Evolutionary conservation across 2,797 vertebrate genomes (phyloP), one percentile per base, ranked within the genome.

Genomic region (Syngnathus rostellatus): DNA sequence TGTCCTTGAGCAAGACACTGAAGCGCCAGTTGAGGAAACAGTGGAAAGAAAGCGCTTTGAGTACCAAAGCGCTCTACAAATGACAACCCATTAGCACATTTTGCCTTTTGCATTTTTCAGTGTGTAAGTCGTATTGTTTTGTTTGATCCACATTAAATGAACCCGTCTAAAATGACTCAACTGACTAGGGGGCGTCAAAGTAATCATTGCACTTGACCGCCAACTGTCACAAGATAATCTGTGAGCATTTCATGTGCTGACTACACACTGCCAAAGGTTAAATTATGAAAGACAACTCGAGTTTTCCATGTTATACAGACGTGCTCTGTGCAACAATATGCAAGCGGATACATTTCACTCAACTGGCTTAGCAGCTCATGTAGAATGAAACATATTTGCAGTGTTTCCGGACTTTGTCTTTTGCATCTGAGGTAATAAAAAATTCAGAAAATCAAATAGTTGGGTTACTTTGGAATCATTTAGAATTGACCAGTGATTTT

Each of bases 31-130:
- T 31, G 31, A 31, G 31, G 31, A 31, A 31, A 3, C 31, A 31
- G 31, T 31, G 31, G 31, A 31, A 31, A 23, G 23, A 23, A 23
- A 23, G 23, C 23, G 23, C 23, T 23, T 23, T 23, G 23, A 23
- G 23, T 23, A 23, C 23, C 23, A 23, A 23, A 31, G 31, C 31
- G 31, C 31, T 31, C 31, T 3, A 31, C 31, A 31, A 31, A 2
- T 31, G 31, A 31, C 31, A 31, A 3, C 31, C 31, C 31, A 31
- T 31, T 79, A 71, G 79, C 82, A 72, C 68, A 75, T 75, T 71
- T 83, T 89, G 85, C 86, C 83, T 89, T 90, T 88, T 78, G 55
- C 72, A 80, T 83, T 83, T 80, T 76, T 84, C 72, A 61, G 78
- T 77, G 77, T 83, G 77, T 78, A 77, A 63, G 64, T 83, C 69